Conservation (phyloP, 2,888 invertebrate species). For the Folsomia candida region DNA sequence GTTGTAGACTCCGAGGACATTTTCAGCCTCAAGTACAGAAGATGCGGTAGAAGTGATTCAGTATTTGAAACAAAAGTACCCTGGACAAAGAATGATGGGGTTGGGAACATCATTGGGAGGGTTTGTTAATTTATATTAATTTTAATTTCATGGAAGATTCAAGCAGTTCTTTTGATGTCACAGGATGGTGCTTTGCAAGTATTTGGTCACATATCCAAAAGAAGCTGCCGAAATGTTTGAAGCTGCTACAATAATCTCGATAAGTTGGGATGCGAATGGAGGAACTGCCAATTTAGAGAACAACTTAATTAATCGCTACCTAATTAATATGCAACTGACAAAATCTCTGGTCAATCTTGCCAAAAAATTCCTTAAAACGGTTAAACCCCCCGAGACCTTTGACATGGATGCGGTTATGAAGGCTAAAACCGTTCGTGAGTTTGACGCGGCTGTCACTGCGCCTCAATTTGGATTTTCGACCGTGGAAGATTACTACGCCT, state of each 20-base stretch:
- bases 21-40: constrained; percentile 77
- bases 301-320: constrained; percentile 54
- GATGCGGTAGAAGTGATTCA: constrained; percentile 72
- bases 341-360: constrained; percentile 24
- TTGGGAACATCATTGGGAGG: constrained; percentile 83
- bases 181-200: constrained; percentile 39
- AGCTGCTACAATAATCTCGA: constrained; percentile 73
- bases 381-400: constrained; percentile 10
- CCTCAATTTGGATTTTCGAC: constrained; percentile 78
- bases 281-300: constrained; percentile 69
- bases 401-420: constrained; percentile 23
- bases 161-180: constrained; percentile 4
- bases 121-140: constrained; percentile 50
- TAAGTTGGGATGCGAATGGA: constrained; percentile 74
- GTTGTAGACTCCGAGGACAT: constrained; percentile 70
- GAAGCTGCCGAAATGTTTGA: constrained; percentile 58
- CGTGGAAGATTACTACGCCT: constrained; percentile 75
- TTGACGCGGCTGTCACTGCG: constrained; percentile 77
- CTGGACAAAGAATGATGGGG: constrained; percentile 67
- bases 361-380: constrained; percentile 20
- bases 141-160: not conserved
- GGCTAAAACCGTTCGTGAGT: constrained; percentile 68
- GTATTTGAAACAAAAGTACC: constrained; percentile 63
- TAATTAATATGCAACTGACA: constrained; percentile 31
- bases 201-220: constrained; percentile 21